Evolutionary conservation across 2,113 vertebrate species (phyloP).

Genomic region (Muntiacus reevesi): DNA sequence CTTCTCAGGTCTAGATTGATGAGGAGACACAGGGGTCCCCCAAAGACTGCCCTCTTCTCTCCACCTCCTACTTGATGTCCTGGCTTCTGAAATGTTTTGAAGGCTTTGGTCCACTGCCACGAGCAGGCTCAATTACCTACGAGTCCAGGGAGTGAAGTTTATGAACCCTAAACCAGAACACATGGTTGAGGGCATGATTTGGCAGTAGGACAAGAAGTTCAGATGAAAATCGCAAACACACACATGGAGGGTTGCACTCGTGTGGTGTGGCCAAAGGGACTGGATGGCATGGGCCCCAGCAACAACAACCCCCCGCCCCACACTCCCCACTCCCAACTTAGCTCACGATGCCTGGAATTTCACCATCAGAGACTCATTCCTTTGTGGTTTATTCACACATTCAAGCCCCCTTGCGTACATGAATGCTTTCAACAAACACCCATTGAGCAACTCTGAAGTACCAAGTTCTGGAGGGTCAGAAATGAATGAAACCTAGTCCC

Average conservation of each 20-base stretch:
- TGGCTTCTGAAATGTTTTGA: not conserved
- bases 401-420: fast-evolving
- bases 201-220: not conserved
- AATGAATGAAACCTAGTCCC: not conserved
- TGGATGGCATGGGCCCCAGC: not conserved
- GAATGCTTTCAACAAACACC: not conserved
- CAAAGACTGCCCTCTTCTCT: not conserved
- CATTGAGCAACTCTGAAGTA: not conserved
- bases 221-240: not conserved
- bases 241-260: not conserved
- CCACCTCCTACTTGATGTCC: not conserved
- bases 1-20: not conserved
- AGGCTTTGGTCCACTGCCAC: not conserved
- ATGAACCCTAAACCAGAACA: not conserved
- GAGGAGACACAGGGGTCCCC: not conserved
- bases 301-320: not conserved
- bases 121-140: not conserved
- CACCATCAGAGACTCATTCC: not conserved
- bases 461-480: not conserved
- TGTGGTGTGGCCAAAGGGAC: not conserved
- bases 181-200: not conserved
- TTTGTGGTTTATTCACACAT: not conserved
- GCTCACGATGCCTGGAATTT: not conserved
- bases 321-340: not conserved
- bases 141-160: not conserved